Base-by-base conservation (phyloP, 1,140 invertebrate species). In the Thaumetopoea pityocampa region DNA sequence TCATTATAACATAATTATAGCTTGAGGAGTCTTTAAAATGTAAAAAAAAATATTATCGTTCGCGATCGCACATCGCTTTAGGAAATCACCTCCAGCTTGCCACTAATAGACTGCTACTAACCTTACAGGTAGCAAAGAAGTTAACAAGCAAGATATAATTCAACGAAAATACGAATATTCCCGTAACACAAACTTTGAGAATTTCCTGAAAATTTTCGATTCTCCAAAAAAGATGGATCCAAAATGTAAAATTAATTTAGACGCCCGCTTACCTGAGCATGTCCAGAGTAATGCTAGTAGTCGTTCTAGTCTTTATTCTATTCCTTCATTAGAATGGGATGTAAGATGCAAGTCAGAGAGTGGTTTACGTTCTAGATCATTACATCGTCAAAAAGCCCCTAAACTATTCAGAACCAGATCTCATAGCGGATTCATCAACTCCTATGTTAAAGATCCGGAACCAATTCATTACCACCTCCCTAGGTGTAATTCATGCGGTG, bases 401-500 rank as follows among this genome's bases (percentile, higher is more conserved):
- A 62, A 45, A n/a, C 35, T 78, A 1, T 84, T 72, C 17, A 69
- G 83, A 30, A 85, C 76, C 0, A 54, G 63, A 5, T 84, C 80
- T 2, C 74, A 85, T 14, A 57, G 77, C 14, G 77, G 80, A n/a
- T 85, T 83, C 26, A 46, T 83, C 1, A 83, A 81, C 60, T 61
- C 71, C 2, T 74, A 67, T 29, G 51, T 81, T 0, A 72, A 60
- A 36, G 58, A 85, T 30, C 80, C 83, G 0, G 63, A 72, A 43
- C 82, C 81, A 0, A 41, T 16, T 0, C 83, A 86, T 48, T 86
- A 67, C 41, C 85, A 86, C 45, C 4, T 84, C 1, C 85, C 82
- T 2, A 68, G 50, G 19, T 76, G 63, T 44, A 47, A 51, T 2
- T 70, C 68, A 10, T 79, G 68, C 7, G 66, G 73, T 6, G 47